Evolutionary conservation across 1,140 invertebrate genomes (phyloP).

Genomic region (Tribolium madens): DNA sequence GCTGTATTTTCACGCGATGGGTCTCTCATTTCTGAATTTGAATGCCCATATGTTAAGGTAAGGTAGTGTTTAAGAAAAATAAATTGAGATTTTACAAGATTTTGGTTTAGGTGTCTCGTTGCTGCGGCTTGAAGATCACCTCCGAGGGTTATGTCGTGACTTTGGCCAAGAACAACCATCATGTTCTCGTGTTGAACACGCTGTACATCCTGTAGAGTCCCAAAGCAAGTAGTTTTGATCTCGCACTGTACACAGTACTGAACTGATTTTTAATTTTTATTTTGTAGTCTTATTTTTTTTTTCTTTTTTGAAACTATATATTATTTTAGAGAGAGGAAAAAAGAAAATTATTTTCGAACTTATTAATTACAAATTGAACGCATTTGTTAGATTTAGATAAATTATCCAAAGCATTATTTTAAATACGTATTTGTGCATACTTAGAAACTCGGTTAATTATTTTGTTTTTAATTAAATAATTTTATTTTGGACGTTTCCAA

Average conservation of each 20-base stretch:
- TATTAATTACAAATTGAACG: conserved; percentile 22
- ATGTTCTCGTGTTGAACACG: conserved; percentile 95
- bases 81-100: too few relatives aligned
- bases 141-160: conserved; percentile 97
- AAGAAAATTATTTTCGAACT: conserved; percentile 29
- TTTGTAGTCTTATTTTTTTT: conserved; percentile 51
- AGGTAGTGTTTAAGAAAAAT: too few relatives aligned
- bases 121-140: conserved; percentile 96
- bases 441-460: conserved; percentile 14
- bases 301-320: conserved; percentile 44
- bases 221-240: conserved; percentile 62
- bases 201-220: conserved; percentile 85
- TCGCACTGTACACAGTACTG: conserved; percentile 63
- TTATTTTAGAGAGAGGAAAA: conserved; percentile 21
- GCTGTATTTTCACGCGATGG: conserved; percentile 92
- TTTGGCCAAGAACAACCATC: conserved; percentile 98
- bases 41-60: conserved; percentile 96
- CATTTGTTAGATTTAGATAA: conserved; percentile 20
- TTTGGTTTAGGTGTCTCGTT: conserved; percentile 95
- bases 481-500: conserved; percentile 23
- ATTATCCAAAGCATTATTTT: conserved; percentile 35
- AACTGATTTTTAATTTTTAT: conserved; percentile 62
- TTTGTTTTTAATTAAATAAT: conserved; percentile 1
- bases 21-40: conserved; percentile 90
- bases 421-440: conserved; percentile 35